A percentile compares a stretch with the other conserved stretches of the same genome.
Evolutionary conservation across 2,113 vertebrate species (phyloP).

Genomic region (Equus quagga): DNA sequence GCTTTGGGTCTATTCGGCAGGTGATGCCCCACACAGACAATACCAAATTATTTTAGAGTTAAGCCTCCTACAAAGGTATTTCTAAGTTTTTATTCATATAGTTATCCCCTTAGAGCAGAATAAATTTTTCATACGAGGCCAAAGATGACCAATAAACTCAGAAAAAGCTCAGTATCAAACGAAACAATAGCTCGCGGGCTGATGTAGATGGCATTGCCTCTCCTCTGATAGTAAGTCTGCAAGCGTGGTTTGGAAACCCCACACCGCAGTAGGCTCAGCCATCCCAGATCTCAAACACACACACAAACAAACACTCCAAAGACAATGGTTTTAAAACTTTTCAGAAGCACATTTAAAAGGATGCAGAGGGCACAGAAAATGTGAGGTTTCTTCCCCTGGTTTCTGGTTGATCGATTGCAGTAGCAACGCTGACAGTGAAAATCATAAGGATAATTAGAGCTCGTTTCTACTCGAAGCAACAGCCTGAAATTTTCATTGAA

Average conservation of each 20-base stretch:
- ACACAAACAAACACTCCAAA: constrained; percentile 41
- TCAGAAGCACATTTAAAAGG: constrained; percentile 7
- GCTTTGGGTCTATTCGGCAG: constrained; percentile 70
- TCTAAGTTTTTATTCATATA: constrained; percentile 72
- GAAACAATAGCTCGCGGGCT: constrained; percentile 64
- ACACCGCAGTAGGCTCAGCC: neutral
- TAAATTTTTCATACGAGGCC: constrained; percentile 71
- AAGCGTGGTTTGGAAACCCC: constrained; percentile 52
- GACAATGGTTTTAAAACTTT: constrained; percentile 47
- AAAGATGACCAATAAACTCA: constrained; percentile 71
- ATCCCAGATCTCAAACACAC: neutral
- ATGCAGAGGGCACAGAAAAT: constrained; percentile 26
- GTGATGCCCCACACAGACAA: constrained; percentile 72
- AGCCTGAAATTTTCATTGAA: constrained; percentile 53
- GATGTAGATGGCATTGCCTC: constrained; percentile 58
- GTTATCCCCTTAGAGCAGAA: constrained; percentile 68
- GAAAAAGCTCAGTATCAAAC: constrained; percentile 65
- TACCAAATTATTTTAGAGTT: constrained; percentile 70
- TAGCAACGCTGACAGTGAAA: constrained; percentile 1
- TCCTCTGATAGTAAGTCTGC: constrained; percentile 32
- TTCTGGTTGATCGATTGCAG: constrained; percentile 17
- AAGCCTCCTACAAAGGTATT: constrained; percentile 58
- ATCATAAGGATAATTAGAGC: constrained; percentile 65
- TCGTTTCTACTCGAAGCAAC: constrained; percentile 60
- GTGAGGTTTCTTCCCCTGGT: neutral